Evolutionary conservation across 2,797 vertebrate genomes (phyloP).

Genomic region (Premnoplex brunnescens): DNA sequence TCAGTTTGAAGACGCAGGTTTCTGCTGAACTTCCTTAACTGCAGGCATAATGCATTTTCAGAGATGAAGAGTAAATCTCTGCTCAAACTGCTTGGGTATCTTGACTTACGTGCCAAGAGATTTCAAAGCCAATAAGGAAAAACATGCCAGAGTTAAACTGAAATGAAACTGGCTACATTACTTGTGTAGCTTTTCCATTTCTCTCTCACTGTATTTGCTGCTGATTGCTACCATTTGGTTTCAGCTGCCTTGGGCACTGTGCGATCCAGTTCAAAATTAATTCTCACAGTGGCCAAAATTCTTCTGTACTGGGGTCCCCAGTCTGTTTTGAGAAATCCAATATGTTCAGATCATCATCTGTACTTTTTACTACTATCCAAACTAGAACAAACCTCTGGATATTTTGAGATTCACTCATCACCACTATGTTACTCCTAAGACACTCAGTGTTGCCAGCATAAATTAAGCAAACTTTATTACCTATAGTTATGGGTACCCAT

Average conservation of each 20-base stretch:
- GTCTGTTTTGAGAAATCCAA: neutral
- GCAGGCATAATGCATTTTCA: neutral
- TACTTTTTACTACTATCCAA: neutral
- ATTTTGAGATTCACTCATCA: conserved; percentile 15
- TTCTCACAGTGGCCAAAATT: neutral
- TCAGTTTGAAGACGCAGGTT: neutral
- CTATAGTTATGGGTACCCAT: neutral
- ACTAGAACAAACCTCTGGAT: neutral
- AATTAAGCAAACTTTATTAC: neutral
- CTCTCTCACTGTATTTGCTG: neutral
- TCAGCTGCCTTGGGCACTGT: neutral
- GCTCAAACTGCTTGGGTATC: neutral
- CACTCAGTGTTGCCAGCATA: neutral
- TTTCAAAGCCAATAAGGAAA: conserved; percentile 7
- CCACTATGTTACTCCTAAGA: neutral
- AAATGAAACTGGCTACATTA: neutral
- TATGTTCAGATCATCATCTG: neutral
- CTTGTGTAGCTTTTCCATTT: neutral
- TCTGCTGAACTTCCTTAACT: neutral
- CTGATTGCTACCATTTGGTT: conserved; percentile 43
- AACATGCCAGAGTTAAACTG: neutral
- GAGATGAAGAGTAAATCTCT: neutral
- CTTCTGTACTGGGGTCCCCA: neutral
- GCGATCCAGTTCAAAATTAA: conserved; percentile 20
- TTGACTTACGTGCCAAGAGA: neutral